Percentiles rank a stretch among this genome's conserved stretches.
These are phyloP conservation scores for Arrhamphus sclerolepis DNA, from an alignment of 2,797 vertebrate genomes.

Conservation along the genomic window DNA sequence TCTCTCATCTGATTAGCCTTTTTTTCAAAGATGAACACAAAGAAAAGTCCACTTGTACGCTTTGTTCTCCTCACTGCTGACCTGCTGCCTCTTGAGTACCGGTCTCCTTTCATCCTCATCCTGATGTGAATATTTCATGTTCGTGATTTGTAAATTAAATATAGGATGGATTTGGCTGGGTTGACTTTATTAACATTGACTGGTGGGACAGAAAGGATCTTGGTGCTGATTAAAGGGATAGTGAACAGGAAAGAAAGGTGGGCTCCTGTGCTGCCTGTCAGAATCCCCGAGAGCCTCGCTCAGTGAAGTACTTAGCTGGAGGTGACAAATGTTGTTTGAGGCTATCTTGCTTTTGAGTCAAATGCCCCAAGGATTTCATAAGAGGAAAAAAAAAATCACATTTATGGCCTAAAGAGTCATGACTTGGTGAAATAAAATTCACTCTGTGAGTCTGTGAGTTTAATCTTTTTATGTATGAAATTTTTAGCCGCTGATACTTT, in stretches of 20 bases:
- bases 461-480: slow-evolving; percentile 26
- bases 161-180: slow-evolving; percentile 59
- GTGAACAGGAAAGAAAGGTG: slow-evolving; percentile 23
- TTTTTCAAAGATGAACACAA: slow-evolving; percentile 1
- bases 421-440: slow-evolving; percentile 42
- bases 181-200: slow-evolving; percentile 62
- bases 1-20: slow-evolving; percentile 2
- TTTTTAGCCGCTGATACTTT: slow-evolving; percentile 49
- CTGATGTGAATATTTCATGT: slow-evolving; percentile 74
- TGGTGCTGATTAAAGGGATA: slow-evolving; percentile 36
- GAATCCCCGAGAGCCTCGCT: slow-evolving; percentile 13
- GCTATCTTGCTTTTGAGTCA: slow-evolving; percentile 30
- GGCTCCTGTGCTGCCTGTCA: slow-evolving; percentile 43
- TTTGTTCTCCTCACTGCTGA: slow-evolving; percentile 25
- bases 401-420: slow-evolving; percentile 24
- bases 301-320: slow-evolving; percentile 22
- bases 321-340: slow-evolving; percentile 35
- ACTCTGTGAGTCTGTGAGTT: slow-evolving; percentile 21
- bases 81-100: slow-evolving; percentile 12
- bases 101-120: slow-evolving; percentile 21
- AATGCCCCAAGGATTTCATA: slow-evolving; percentile 20
- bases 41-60: slow-evolving; percentile 5
- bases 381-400: slow-evolving; percentile 21
- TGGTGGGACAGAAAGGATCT: slow-evolving; percentile 25
- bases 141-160: slow-evolving; percentile 76